These are phyloP conservation scores for Caenorhabditis brenneri DNA, from an alignment of 1,140 invertebrate species.

Conservation along the genomic window DNA sequence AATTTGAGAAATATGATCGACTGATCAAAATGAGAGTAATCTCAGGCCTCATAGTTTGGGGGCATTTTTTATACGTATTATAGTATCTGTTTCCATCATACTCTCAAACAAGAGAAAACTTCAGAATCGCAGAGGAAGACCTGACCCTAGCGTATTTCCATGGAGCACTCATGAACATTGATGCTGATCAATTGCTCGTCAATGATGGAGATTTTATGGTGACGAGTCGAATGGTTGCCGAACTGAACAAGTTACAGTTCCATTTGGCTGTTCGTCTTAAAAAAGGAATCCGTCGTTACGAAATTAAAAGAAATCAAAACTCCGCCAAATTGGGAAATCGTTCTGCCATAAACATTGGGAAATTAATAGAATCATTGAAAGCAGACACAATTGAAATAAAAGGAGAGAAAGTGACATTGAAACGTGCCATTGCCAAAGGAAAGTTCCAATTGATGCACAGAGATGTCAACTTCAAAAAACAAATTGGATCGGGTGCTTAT, in stretches of 20 bases:
- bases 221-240: conserved; percentile 1
- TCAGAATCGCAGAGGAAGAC: conserved; percentile 46
- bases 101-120: too few relatives aligned
- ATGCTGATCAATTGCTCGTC: conserved; percentile 56
- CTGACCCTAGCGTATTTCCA: conserved; percentile 59
- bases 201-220: conserved; percentile 50
- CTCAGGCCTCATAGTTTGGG: too few relatives aligned
- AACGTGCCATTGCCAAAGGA: conserved; percentile 56
- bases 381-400: conserved; percentile 43
- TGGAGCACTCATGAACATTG: conserved; percentile 61
- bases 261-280: not conserved
- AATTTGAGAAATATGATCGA: too few relatives aligned
- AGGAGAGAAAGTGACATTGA: conserved; percentile 51
- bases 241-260: not conserved
- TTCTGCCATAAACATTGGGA: not conserved
- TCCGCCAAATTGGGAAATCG: not conserved
- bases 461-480: conserved; percentile 60
- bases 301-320: not conserved
- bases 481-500: conserved; percentile 63
- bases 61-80: too few relatives aligned
- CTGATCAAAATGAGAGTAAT: not conserved
- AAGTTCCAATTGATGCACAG: conserved; percentile 59
- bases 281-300: not conserved
- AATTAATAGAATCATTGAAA: conserved; percentile 43
- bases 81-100: too few relatives aligned